Evolutionary conservation across 2,888 invertebrate species (phyloP).

Genomic region (Dolichomitus sp.): DNA sequence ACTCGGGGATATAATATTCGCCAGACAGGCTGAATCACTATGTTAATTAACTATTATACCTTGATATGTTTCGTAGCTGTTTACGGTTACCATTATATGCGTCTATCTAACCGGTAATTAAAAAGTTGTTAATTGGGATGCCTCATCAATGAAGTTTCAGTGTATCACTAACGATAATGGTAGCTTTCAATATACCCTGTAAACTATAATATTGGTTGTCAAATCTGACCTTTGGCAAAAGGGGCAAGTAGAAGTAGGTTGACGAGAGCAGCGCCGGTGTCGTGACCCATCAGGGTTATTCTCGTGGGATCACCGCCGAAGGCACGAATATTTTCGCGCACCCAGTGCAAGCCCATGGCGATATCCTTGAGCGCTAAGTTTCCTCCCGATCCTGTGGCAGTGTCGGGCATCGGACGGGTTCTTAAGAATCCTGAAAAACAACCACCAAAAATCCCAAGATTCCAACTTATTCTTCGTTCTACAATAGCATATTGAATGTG

Average conservation of each 20-base stretch:
- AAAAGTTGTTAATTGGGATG: neutral
- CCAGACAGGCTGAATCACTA: neutral
- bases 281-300: constrained; percentile 95
- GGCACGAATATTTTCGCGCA: constrained; percentile 93
- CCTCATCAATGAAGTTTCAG: neutral
- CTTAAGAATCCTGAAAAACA: constrained; percentile 87
- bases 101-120: neutral
- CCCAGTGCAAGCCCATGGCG: constrained; percentile 94
- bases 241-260: constrained; percentile 95
- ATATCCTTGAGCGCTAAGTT: constrained; percentile 95
- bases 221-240: constrained; percentile 89
- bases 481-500: neutral
- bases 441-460: neutral
- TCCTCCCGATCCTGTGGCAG: constrained; percentile 86
- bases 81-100: neutral
- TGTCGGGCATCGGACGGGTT: constrained; percentile 86
- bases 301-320: constrained; percentile 96
- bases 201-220: neutral
- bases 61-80: neutral
- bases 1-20: neutral
- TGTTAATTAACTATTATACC: neutral
- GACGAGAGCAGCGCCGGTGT: constrained; percentile 94
- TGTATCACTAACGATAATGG: neutral
- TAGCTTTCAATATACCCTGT: neutral
- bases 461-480: neutral